Evolutionary conservation across 1,140 invertebrate genomes (phyloP).

Genomic region (Caerostris darwini): DNA sequence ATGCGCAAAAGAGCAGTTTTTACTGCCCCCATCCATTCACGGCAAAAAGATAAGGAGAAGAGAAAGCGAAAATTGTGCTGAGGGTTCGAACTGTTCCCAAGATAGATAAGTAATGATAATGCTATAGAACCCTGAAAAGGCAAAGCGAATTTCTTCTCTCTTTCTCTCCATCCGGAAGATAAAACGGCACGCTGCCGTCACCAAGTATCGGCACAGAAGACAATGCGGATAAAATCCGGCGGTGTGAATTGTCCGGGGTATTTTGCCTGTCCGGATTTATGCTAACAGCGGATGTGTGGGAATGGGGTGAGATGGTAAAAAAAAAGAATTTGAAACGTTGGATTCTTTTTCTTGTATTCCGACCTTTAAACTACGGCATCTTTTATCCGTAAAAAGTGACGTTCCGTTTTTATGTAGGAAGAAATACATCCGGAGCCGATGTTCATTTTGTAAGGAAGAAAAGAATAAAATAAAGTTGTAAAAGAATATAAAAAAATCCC

Average conservation of each 20-base stretch:
- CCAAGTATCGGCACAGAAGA: constrained; percentile 26
- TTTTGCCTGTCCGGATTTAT: constrained; percentile 70
- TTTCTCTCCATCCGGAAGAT: not conserved
- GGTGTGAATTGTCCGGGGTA: constrained; percentile 54
- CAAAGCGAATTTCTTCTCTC: constrained; percentile 49
- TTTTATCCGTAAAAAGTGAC: not conserved
- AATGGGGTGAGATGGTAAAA: not conserved
- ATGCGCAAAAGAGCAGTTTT: not conserved
- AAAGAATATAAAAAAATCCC: too few relatives aligned
- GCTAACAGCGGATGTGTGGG: constrained; percentile 13
- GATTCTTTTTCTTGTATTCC: not conserved
- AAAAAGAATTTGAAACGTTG: not conserved
- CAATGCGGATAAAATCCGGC: constrained; percentile 44
- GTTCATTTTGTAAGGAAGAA: not conserved
- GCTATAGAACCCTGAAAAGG: constrained; percentile 57
- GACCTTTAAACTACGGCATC: constrained; percentile 1
- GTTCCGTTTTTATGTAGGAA: not conserved
- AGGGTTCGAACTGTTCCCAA: constrained; percentile 58
- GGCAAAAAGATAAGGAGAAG: not conserved
- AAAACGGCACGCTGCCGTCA: constrained; percentile 26
- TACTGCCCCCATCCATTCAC: not conserved
- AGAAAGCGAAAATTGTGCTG: constrained; percentile 25
- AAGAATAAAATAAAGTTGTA: too few relatives aligned
- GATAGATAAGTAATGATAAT: constrained; percentile 66
- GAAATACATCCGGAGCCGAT: not conserved